Evolutionary conservation across 2,113 vertebrate genomes (phyloP), one percentile per base, ranked within the genome.

Genomic region (Chinchilla lanigera): DNA sequence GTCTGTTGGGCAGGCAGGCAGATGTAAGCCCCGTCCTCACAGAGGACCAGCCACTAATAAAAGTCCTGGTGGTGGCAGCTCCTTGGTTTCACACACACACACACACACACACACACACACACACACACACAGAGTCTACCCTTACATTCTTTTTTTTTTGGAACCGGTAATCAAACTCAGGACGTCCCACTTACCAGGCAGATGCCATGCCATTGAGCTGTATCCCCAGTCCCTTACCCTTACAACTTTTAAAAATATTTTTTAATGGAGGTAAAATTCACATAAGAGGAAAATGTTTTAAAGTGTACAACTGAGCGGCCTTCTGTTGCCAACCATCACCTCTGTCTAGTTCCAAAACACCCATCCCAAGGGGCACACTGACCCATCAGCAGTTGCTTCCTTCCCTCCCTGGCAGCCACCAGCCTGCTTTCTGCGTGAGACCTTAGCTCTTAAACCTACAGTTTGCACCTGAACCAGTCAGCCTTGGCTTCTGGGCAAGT

Each of bases 401-500:
- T 65, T 30, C 24, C 61, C 35, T 71, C 19, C 12, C 22, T 12
- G 30, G 50, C 28, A 75, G 4, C 84, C 71, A 20, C 60, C 26
- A 24, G 22, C 12, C 33, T 67, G 30, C 69, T 84, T n/a, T 90
- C 41, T 84, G 9, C 73, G 52, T 60, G 60, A 38, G 56, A 33
- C 91, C n/a, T 96, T 60, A 44, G 83, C 61, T 71, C 90, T 69
- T 96, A 41, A 86, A 61, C 33, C 58, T 82, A 26, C 41, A 77
- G n/a, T 16, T 35, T 50, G 63, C 82, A 26, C 7, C 19, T 52
- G 14, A 81, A 60, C 80, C 73, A 86, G 14, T 11, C 30, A 30
- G 33, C 65, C 58, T 88, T 14, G 16, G 65, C 5, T 85, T 78
- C 56, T 28, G 16, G 38, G n/a, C 54, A 5, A 28, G 9, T 2